phyloP scores from a whole-genome alignment of 1,140 invertebrate species.

The Acromyrmex heyeri region DNA sequence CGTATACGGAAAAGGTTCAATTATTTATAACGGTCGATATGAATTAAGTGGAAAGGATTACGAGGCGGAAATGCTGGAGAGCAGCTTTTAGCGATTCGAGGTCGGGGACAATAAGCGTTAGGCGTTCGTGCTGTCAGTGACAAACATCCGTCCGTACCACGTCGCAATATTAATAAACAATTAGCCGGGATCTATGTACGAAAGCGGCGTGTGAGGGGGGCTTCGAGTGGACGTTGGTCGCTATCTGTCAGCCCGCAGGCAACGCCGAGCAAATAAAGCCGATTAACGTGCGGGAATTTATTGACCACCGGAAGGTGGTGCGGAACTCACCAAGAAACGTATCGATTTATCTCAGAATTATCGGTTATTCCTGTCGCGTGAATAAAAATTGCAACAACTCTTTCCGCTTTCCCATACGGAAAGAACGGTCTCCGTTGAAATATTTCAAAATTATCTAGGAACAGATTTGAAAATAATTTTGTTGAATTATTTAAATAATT shows the following conservation, averaged over 20 bases:
- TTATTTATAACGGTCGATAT: not conserved
- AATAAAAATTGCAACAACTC: not conserved
- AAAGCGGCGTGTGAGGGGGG: not conserved
- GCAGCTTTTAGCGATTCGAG: slow-evolving; percentile 6
- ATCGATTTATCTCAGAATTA: slow-evolving; percentile 47
- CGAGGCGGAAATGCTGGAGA: not conserved
- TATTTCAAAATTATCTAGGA: too few relatives aligned
- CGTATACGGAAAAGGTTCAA: not conserved
- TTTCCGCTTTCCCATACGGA: not conserved
- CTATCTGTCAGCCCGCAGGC: slow-evolving; percentile 72
- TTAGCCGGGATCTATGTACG: slow-evolving; percentile 66
- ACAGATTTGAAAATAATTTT: too few relatives aligned
- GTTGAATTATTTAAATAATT: too few relatives aligned
- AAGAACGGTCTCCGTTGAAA: too few relatives aligned
- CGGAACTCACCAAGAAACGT: not conserved
- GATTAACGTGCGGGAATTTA: slow-evolving; percentile 61
- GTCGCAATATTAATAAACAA: slow-evolving; percentile 76
- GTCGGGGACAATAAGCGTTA: slow-evolving; percentile 48
- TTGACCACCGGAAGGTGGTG: not conserved
- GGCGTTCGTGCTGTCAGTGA: slow-evolving; percentile 52
- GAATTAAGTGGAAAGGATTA: slow-evolving; percentile 24
- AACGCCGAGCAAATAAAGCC: slow-evolving; percentile 60
- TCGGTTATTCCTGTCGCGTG: not conserved
- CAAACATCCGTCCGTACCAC: slow-evolving; percentile 43
- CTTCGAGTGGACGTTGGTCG: slow-evolving; percentile 36